Percentiles rank a stretch among this genome's conserved stretches.
These are phyloP conservation scores for Lumbricus terrestris DNA, from an alignment of 2,888 invertebrate species.

Conservation along the genomic window DNA sequence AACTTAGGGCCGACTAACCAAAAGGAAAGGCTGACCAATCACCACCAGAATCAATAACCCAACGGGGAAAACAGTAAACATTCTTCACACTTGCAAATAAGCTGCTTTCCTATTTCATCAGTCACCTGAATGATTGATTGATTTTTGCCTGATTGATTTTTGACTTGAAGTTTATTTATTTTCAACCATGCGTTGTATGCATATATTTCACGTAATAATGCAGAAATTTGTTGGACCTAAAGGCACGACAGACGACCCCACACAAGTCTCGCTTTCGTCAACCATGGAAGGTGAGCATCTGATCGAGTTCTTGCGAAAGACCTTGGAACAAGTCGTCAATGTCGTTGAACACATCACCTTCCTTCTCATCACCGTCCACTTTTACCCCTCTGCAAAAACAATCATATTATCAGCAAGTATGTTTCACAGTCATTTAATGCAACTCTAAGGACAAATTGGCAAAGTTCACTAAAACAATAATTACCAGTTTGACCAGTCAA, in stretches of 20 bases:
- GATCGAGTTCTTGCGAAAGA: slow-evolving; percentile 93
- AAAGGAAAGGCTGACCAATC: too few relatives aligned
- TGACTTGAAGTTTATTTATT: background rate
- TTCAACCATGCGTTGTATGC: background rate
- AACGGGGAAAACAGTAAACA: background rate
- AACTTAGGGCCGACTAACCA: too few relatives aligned
- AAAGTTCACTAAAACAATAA: too few relatives aligned
- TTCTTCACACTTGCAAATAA: background rate
- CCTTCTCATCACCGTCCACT: background rate
- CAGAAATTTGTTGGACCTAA: background rate
- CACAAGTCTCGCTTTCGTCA: background rate
- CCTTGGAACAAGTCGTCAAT: slow-evolving; percentile 98
- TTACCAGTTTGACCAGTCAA: too few relatives aligned
- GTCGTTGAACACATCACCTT: slow-evolving; percentile 68
- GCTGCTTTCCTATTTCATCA: background rate
- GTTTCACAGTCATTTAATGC: background rate
- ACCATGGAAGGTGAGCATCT: slow-evolving; percentile 70
- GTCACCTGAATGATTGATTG: too few relatives aligned
- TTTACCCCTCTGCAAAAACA: background rate
- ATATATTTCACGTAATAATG: background rate
- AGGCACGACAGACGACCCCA: too few relatives aligned
- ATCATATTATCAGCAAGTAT: background rate
- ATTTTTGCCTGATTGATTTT: too few relatives aligned
- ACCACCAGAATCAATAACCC: background rate
- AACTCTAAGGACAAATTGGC: too few relatives aligned